Base-by-base conservation (phyloP, 2,797 vertebrate genomes). In the Etheostoma nigrum region DNA sequence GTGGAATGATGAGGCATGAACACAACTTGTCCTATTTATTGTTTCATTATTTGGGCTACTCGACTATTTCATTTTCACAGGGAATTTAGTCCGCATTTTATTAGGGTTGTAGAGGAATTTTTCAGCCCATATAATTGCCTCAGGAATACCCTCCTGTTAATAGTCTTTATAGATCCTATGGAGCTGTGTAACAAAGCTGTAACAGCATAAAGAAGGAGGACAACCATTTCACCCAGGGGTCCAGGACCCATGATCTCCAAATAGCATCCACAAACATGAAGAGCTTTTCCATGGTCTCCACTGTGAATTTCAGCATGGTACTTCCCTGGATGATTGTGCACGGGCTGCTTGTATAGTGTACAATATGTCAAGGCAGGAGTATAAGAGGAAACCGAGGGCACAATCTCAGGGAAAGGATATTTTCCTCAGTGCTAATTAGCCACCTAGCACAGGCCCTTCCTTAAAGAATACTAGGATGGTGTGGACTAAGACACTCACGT, bases 341-440 rank as follows among this genome's bases (percentile, higher is more conserved):
- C 21, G 67, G 60, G 80, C 72, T 76, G 57, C 55, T 84, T 89
- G 70, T 85, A 25, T 82, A 83, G 83, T 45, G 71, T 80, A 72
- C 82, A 80, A 85, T 82, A 69, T 85, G 81, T 88, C 67, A 79
- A 81, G 87, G 79, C 52, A 73, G 76, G 89, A 86, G 66, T 61
- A 66, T 65, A 76, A 86, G 90, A 88, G 83, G 81, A 88, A 82
- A 76, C 74, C 7, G 44, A 79, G 86, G 91, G 76, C 81, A 76
- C 72, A 65, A 23, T 86, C 81, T 65, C 76, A 57, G 73, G 72
- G 77, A 79, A 86, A 89, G 97, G 96, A 96, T 96, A 95, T 95
- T 95, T 95, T 97, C 97, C 97, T 97, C 95, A 94, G 96, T 96
- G 96, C 96, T 98, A 99, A 99, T 99, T 99, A 98, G 97, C 96